A percentile compares a stretch with the other conserved stretches of the same genome.
phyloP scores from a whole-genome alignment of 2,797 vertebrate genomes.

The Cuniculus paca region DNA sequence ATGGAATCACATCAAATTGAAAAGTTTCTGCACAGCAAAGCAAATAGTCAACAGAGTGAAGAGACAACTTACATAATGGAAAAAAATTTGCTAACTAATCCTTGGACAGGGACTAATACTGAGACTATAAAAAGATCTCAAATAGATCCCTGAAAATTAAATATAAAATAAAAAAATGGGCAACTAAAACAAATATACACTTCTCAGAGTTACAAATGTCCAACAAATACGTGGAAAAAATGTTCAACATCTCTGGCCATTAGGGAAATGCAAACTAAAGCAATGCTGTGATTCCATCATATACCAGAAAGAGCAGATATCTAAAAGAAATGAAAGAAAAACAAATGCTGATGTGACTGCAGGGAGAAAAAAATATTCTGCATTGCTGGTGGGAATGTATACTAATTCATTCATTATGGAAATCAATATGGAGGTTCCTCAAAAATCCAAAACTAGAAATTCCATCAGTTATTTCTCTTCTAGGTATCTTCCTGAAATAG shows the following conservation, averaged over 20 bases:
- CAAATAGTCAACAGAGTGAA: neutral
- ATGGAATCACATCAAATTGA: neutral
- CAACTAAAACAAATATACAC: neutral
- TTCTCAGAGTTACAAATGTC: neutral
- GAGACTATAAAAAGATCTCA: neutral
- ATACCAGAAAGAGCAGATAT: neutral
- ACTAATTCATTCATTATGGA: too few relatives aligned
- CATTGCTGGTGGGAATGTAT: neutral
- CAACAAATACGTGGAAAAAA: neutral
- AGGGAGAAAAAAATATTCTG: neutral
- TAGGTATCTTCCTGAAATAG: neutral
- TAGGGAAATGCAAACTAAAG: neutral
- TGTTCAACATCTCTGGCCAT: neutral
- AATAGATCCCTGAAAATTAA: neutral
- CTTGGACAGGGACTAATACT: neutral
- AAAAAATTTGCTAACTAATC: neutral
- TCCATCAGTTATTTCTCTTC: neutral
- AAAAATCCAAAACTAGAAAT: neutral
- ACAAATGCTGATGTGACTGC: neutral
- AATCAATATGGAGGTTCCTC: neutral
- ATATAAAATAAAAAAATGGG: neutral
- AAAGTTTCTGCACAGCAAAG: neutral
- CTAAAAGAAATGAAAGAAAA: neutral
- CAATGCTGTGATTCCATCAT: neutral
- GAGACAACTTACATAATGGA: neutral